phyloP scores from a whole-genome alignment of 2,888 invertebrate genomes.

The Cremastobaeus sp. region DNA sequence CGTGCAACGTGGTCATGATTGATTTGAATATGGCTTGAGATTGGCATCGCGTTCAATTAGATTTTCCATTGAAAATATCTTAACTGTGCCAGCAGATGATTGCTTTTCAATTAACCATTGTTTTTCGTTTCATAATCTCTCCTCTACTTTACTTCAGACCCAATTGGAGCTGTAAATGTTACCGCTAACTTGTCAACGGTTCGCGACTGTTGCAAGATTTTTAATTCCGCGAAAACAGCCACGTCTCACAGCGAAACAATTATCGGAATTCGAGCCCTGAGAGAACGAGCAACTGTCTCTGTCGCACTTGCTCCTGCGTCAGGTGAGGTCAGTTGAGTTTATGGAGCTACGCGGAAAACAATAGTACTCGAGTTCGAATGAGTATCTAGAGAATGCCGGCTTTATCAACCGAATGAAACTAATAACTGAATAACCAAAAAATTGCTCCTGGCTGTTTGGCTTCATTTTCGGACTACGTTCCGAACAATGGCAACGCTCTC shows the following conservation, averaged over 20 bases:
- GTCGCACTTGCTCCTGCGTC: slow-evolving; percentile 13
- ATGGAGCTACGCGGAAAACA: slow-evolving; percentile 52
- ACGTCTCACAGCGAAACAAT: slow-evolving; percentile 26
- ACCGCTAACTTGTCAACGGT: too few relatives aligned
- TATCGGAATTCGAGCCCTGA: slow-evolving; percentile 34
- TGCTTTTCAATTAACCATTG: slow-evolving; percentile 36
- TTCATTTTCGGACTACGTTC: slow-evolving; percentile 56
- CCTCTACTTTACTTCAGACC: too few relatives aligned
- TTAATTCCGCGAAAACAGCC: background rate
- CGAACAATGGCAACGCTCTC: slow-evolving; percentile 51
- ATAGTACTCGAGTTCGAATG: slow-evolving; percentile 59
- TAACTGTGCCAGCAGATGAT: slow-evolving; percentile 51
- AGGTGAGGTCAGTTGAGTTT: slow-evolving; percentile 51
- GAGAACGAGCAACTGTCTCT: background rate
- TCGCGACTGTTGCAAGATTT: background rate
- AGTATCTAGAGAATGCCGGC: slow-evolving; percentile 59
- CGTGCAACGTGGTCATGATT: slow-evolving; percentile 43
- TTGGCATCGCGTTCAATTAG: slow-evolving; percentile 57
- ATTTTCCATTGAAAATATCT: slow-evolving; percentile 57
- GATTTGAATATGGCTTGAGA: slow-evolving; percentile 41
- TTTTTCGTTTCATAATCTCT: slow-evolving; percentile 11
- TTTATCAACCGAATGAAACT: slow-evolving; percentile 62
- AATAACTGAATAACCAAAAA: slow-evolving; percentile 61
- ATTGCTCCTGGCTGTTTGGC: slow-evolving; percentile 62
- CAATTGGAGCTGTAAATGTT: too few relatives aligned